Evolutionary conservation across 30 jellyfish, hydroid and myxozoan genomes (phyloP), one percentile per base, ranked within the genome.

Genomic region (Euphysa ruthae): DNA sequence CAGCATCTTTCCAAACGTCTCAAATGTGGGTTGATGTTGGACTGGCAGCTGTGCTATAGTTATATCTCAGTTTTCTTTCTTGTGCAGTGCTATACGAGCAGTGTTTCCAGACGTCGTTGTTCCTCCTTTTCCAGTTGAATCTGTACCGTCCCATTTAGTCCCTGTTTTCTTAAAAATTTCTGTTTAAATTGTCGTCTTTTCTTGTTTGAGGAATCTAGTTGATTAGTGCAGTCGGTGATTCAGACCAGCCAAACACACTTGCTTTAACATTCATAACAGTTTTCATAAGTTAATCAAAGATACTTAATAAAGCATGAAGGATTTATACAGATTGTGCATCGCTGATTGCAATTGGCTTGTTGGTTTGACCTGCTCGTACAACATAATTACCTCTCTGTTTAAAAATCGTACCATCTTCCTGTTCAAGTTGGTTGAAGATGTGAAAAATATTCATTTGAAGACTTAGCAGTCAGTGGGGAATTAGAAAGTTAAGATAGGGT

Each of bases 41-140:
- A 15, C 58, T 7, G 80, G 78, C 6, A 68, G 21, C 14, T 15
- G n/a, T 10, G 21, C n/a, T 49, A 16, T 63, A 13, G 35, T 22
- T 25, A 63, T 15, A 0, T 63, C 76, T 19, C 76, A 8, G 21
- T 33, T 19, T 38, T 12, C 12, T 38, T 38, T 38, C 73, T 63
- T n/a, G 73, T 50, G 81, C 7, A 68, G 24, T 6, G 1, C 15
- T 29, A 12, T 12, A 13, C 82, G 44, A 18, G 81, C 81, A 0
- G 19, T n/a, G 24, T 68, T 68, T 6, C 82, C 80, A 12, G 55
- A 21, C 0, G 80, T 68, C 0, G 77, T 4, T 12, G 80, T 68
- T 1, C 80, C 80, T 31, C 80, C 77, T 13, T 63, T 31, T 14
- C 77, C 72, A 23, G 77, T 23, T 14, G 68, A 14, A 63, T 31